phyloP scores from a whole-genome alignment of 2,888 invertebrate genomes.

The Liodrosophila aerea region DNA sequence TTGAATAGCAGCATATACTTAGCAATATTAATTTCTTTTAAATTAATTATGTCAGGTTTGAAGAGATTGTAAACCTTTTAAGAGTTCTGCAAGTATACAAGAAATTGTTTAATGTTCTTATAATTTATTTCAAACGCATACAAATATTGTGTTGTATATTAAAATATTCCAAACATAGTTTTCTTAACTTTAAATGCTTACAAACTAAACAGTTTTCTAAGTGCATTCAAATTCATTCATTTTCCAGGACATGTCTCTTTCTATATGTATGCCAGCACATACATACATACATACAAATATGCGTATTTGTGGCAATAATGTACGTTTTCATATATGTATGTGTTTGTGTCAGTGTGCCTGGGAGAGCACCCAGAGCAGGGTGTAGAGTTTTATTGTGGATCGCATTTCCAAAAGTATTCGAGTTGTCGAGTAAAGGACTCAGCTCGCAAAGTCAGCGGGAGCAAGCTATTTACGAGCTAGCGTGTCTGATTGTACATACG shows the following conservation, averaged over 20 bases:
- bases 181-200: too few species aligned
- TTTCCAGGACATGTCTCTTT: constrained; percentile 55
- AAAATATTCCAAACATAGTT: too few species aligned
- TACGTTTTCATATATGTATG: background rate
- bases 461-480: constrained; percentile 27
- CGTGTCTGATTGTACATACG: background rate
- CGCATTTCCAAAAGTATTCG: constrained; percentile 50
- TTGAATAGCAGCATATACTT: too few species aligned
- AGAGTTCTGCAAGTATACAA: too few species aligned
- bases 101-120: too few species aligned
- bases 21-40: too few species aligned
- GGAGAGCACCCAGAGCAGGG: constrained; percentile 40
- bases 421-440: constrained; percentile 34
- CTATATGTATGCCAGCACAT: background rate
- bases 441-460: constrained; percentile 26
- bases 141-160: too few species aligned
- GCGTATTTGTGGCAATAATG: constrained; percentile 2
- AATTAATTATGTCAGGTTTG: too few species aligned
- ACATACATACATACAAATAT: background rate
- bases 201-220: too few species aligned
- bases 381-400: constrained; percentile 44
- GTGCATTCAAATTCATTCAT: constrained; percentile 55
- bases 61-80: too few species aligned
- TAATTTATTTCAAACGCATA: too few species aligned
- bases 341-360: constrained; percentile 19